Evolutionary conservation across 2,113 vertebrate genomes (phyloP), one percentile per base, ranked within the genome.

Genomic region (Sardina pilchardus): DNA sequence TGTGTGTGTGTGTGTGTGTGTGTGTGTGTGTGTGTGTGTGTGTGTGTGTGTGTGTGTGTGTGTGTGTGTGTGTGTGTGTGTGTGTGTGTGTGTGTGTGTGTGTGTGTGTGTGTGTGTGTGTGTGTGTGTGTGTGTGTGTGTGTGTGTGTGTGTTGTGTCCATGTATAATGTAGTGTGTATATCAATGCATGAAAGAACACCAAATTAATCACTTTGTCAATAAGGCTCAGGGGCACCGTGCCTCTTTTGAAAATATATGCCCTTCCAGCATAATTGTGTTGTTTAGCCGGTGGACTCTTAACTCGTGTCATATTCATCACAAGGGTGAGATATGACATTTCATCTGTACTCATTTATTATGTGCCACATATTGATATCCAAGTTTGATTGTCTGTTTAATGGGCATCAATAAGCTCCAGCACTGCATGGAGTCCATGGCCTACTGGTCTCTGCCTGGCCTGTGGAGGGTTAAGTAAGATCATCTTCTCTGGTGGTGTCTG

Each of bases 131-230:
- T 59, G 12, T 59, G 17, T 63, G 56, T 63, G 19, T 63, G 59
- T 63, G 59, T 63, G 59, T 63, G 24, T 63, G 4, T 4, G 24
- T 63, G 36, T 59, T 83, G 48, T 59, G 82, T 56, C 24, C 17
- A 2, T 50, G 3, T 50, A 16, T 14, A 1, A 16, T 14, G 48
- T 50, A 50, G 24, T 84, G 83, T 26, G 86, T 84, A 24, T 71
- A 26, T 14, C 9, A 82, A 34, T 5, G 24, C 30, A 9, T 78
- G 71, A 39, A 36, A 36, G 14, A 78, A 78, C 30, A 78, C 71
- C 10, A 78, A 78, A 78, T 78, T 78, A 78, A 78, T 78, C 71
- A 78, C 39, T 34, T 78, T 39, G 30, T 78, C 71, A 78, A 78
- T 78, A 78, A 78, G 34, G 10, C 16, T 39, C 30, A 17, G 71